Evolutionary conservation across 2,797 vertebrate genomes (phyloP), one percentile per base, ranked within the genome.

Genomic region (Micropoecilia bifurca): DNA sequence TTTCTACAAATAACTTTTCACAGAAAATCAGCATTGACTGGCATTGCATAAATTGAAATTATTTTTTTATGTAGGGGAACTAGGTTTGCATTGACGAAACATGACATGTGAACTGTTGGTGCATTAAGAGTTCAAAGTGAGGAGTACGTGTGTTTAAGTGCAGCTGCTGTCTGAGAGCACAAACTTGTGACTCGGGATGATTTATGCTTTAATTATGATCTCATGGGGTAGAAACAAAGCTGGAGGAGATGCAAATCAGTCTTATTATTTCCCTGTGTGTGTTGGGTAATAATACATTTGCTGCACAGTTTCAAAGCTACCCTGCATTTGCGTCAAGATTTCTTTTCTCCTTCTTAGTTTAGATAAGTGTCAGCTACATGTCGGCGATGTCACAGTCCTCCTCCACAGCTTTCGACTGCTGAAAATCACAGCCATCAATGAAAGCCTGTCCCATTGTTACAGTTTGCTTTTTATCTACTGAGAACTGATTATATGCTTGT

Each of bases 341-440:
- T 57, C 39, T 47, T 55, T 68, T 45, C 33, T 45, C 30, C 8
- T 7, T 75, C 66, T 77, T 63, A 55, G 73, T 80, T 77, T 50
- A 57, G 50, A 74, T 73, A 71, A 82, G 66, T 83, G 76, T 80
- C 66, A 48, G 76, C 77, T 79, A 53, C 78, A 79, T 61, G 78
- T 74, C 69, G 77, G 47, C 83, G 75, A 83, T 83, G 84, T 91
- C 91, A 77, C 79, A 78, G 81, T 88, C 89, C 78, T 90, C 87
- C 82, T 83, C 75, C 74, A 68, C 74, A 78, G 77, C 79, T 80
- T 82, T 71, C 77, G 84, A 53, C 83, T 75, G 88, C 87, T 83
- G 80, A 85, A 93, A 90, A 93, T 94, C 89, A 91, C 89, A 95
- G 89, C 83, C 88, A 85, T 93, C 89, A 89, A 76, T 90, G 88